Base-by-base conservation (phyloP, 2,888 invertebrate genomes). In the Leuctra nigra region DNA sequence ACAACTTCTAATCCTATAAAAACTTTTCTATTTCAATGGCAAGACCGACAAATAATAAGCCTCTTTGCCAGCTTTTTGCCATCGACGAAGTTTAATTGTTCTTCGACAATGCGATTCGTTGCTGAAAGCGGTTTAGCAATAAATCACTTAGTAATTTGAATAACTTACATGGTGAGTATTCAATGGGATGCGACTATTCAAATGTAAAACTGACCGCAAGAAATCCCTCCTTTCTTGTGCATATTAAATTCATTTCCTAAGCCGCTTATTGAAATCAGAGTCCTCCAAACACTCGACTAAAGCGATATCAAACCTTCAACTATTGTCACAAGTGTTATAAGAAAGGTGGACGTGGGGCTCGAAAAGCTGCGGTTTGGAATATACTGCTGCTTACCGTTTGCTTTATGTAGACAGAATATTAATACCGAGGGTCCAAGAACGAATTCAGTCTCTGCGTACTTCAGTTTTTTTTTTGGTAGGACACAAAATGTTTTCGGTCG, bases 121-220 rank as follows among this genome's bases (percentile, higher is more conserved):
- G 9, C n/a, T 20, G n/a, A 35, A 35, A 50, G 50, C 50, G 33
- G 50, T 29, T 48, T 50, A 35, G 50, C 18, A 18, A 50, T 50
- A 50, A 50, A 50, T 50, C 50, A 35, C 33, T 50, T 35, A 50
- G 33, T 50, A 50, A 50, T 50, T 35, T 29, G 50, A 50, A 33
- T 33, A 35, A 48, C 48, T 44, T 44, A 44, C 33, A 29, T 9
- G 29, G 6, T 14, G 2, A 9, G 41, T 16, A 16, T 41, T 41
- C 41, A 41, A 41, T 41, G n/a, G n/a, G n/a, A n/a, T 20, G 33
- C 2, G 33, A 33, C 50, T n/a, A 35, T 50, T 50, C 33, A 33
- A 33, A 50, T 50, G 50, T 33, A 50, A 50, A 50, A 50, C 33
- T 50, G 50, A 50, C 50, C 50, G 33, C 50, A 50, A 50, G 50